Base-by-base conservation (phyloP, 2,888 invertebrate species). In the Melangyna quadrimaculata region DNA sequence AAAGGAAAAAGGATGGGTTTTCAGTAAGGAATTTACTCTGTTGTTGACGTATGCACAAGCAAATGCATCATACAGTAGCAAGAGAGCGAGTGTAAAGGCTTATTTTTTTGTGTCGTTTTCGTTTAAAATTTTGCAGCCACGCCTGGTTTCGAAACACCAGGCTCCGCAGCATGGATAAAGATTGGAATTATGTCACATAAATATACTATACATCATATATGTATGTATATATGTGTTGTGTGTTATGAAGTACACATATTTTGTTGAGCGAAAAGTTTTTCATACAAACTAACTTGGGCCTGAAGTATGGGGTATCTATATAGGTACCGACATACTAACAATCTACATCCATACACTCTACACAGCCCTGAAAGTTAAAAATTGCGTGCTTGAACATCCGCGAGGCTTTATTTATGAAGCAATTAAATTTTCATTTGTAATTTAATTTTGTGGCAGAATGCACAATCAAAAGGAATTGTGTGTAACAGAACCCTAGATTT, bases 341-440 rank as follows among this genome's bases (percentile, higher is more conserved):
- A 7, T n/a, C 4, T 40, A 19, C 3, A 45, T 12, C 4, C 4
- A 5, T 61, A 45, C 10, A 63, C 37, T 37, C 35, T 45, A 45
- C 27, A 78, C 27, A 78, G 55, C 78, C 73, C 19, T 29, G 53
- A 78, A 73, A 73, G 82, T 73, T 55, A 73, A 78, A 83, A 78
- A 70, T 59, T 48, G 24, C 51, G 22, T 69, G 67, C 22, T 45
- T 57, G 40, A 61, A 65, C 61, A 51, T 70, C 77, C 40, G 53
- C 35, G 29, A 63, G 80, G 40, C 43, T 70, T 74, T 74, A 55
- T 74, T 80, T 80, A 78, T 78, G 70, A 63, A 19, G 53, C 70
- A 61, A 73, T 67, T 79, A 67, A 69, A 67, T 67, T 77, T 72
- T 72, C 55, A 57, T 82, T 59, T 72, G 65, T 69, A 69, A 35